phyloP scores from a whole-genome alignment of 2,888 invertebrate species.

The Atethmia centrago region DNA sequence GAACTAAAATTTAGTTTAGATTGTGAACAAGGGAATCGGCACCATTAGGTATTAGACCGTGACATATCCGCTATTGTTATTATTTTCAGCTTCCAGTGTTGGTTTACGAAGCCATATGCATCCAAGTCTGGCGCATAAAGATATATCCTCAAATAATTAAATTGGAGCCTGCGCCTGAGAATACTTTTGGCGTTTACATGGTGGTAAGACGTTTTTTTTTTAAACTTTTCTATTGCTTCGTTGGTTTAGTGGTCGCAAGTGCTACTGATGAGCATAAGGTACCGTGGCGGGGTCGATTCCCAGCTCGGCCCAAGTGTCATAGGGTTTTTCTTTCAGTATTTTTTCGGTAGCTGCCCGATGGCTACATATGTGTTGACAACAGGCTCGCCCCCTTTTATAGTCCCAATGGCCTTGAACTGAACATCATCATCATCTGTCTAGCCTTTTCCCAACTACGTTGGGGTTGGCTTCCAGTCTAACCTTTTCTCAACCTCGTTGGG shows the following conservation, averaged over 20 bases:
- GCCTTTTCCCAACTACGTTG: too few relatives aligned
- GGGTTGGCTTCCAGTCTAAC: too few relatives aligned
- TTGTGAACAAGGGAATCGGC: too few relatives aligned
- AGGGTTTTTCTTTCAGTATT: too few relatives aligned
- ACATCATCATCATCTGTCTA: too few relatives aligned
- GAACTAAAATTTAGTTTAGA: too few relatives aligned
- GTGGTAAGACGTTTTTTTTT: conserved; percentile 87
- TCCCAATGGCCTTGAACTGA: too few relatives aligned
- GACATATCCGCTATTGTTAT: not conserved
- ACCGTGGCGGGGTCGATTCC: too few relatives aligned
- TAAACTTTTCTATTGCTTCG: not conserved
- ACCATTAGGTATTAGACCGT: too few relatives aligned
- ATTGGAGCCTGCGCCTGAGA: conserved; percentile 91
- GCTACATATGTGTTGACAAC: not conserved
- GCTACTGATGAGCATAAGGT: not conserved
- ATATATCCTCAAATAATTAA: conserved; percentile 94
- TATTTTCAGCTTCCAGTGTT: conserved; percentile 92
- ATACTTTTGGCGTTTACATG: conserved; percentile 94
- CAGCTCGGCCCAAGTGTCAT: too few relatives aligned
- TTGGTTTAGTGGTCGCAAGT: not conserved
- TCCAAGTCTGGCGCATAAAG: conserved; percentile 96
- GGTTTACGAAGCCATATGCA: conserved; percentile 95
- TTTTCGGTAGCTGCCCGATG: not conserved
- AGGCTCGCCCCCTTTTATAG: too few relatives aligned
- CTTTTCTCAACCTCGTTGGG: too few relatives aligned